phyloP scores from a whole-genome alignment of 2,797 vertebrate genomes.

The Alauda arvensis region DNA sequence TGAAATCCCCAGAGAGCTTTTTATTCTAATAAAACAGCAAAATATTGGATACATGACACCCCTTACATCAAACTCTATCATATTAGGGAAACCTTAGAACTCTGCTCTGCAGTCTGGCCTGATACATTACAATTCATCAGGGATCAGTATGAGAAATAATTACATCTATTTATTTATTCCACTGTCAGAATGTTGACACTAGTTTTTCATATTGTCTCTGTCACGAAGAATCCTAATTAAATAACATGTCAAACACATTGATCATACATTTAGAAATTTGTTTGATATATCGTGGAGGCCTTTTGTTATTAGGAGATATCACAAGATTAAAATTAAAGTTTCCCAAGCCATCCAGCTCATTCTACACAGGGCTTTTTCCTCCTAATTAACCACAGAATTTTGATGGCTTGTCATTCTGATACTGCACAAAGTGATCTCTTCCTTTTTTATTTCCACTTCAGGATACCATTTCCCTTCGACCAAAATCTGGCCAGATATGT shows the following conservation, averaged over 20 bases:
- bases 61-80: slow-evolving; percentile 90
- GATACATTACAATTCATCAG: slow-evolving; percentile 81
- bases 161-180: slow-evolving; percentile 84
- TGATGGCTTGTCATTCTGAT: slow-evolving; percentile 66
- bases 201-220: slow-evolving; percentile 83
- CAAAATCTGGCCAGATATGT: slow-evolving; percentile 35
- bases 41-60: slow-evolving; percentile 86
- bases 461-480: neutral
- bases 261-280: slow-evolving; percentile 73
- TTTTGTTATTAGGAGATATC: slow-evolving; percentile 67
- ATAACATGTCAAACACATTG: slow-evolving; percentile 79
- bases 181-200: slow-evolving; percentile 85
- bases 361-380: slow-evolving; percentile 34
- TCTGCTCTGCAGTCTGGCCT: slow-evolving; percentile 65
- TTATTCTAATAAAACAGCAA: slow-evolving; percentile 91
- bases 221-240: slow-evolving; percentile 80
- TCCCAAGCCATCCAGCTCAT: slow-evolving; percentile 59
- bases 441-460: slow-evolving; percentile 24
- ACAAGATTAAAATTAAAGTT: slow-evolving; percentile 70
- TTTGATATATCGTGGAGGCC: slow-evolving; percentile 60
- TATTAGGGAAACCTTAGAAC: slow-evolving; percentile 93
- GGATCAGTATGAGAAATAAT: slow-evolving; percentile 78
- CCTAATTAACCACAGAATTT: slow-evolving; percentile 64
- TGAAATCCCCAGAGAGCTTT: slow-evolving; percentile 86
- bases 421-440: slow-evolving; percentile 53